phyloP scores from a whole-genome alignment of 2,888 invertebrate species.

The Drosophila ustulata region DNA sequence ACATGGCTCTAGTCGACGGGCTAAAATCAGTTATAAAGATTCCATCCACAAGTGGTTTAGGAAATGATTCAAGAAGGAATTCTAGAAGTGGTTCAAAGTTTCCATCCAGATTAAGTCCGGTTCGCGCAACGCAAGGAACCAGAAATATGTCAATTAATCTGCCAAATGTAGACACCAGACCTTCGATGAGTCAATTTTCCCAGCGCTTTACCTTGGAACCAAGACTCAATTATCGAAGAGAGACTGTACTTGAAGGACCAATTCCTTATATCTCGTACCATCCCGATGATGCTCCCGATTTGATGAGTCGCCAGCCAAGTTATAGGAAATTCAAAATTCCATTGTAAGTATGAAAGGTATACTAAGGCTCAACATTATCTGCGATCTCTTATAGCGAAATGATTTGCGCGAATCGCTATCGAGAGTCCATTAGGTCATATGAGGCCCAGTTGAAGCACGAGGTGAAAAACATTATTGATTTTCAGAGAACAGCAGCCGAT shows the following conservation, averaged over 20 bases:
- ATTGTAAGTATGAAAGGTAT: constrained; percentile 44
- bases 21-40: no score
- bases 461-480: constrained; percentile 47
- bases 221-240: background rate
- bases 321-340: constrained; percentile 43
- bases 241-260: background rate
- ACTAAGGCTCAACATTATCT: background rate
- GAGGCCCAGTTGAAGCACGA: constrained; percentile 63
- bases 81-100: background rate
- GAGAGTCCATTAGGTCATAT: constrained; percentile 29
- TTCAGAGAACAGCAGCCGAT: constrained; percentile 60
- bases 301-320: constrained; percentile 33
- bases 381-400: constrained; percentile 15
- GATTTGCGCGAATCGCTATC: constrained; percentile 51
- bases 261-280: background rate
- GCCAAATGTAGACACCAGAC: constrained; percentile 26
- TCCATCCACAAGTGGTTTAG: no score
- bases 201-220: background rate
- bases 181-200: constrained; percentile 6
- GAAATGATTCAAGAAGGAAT: background rate
- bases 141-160: background rate
- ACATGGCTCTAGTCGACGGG: background rate
- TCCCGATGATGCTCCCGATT: constrained; percentile 25
- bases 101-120: background rate
- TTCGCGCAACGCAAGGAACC: background rate